These are phyloP conservation scores for Siphlonurus alternatus DNA, from an alignment of 2,888 invertebrate genomes.

Conservation along the genomic window DNA sequence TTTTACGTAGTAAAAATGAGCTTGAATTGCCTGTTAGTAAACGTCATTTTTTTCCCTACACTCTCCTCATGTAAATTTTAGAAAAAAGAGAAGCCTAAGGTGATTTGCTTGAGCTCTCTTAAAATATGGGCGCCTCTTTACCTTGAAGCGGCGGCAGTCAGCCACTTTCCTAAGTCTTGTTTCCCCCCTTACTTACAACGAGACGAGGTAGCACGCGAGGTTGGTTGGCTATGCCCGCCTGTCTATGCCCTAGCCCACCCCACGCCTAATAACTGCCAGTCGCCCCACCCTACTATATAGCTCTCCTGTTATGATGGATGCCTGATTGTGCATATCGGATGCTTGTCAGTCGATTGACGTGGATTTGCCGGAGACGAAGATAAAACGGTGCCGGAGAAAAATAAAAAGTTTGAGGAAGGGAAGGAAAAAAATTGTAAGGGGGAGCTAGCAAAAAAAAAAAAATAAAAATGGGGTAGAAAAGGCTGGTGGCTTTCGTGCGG, in stretches of 20 bases:
- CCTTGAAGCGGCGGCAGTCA: not conserved
- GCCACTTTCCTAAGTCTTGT: not conserved
- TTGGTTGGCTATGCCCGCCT: not conserved
- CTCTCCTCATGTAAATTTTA: not conserved
- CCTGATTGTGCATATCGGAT: conserved; percentile 7
- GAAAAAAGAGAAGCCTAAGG: not conserved
- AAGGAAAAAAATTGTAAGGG: not conserved
- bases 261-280: not conserved
- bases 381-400: not conserved
- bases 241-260: too few relatives aligned
- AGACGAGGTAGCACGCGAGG: not conserved
- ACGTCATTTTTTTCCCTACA: not conserved
- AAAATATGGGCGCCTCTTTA: not conserved
- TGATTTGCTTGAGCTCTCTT: not conserved
- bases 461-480: too few relatives aligned
- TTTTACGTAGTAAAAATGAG: not conserved
- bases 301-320: not conserved
- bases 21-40: not conserved
- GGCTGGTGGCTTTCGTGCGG: too few relatives aligned
- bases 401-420: not conserved
- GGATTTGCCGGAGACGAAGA: not conserved
- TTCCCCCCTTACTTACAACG: not conserved
- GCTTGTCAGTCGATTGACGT: not conserved
- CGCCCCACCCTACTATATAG: not conserved
- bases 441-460: not conserved